Evolutionary conservation across 2,797 vertebrate species (phyloP), one percentile per base, ranked within the genome.

Genomic region (Antennarius maculatus): DNA sequence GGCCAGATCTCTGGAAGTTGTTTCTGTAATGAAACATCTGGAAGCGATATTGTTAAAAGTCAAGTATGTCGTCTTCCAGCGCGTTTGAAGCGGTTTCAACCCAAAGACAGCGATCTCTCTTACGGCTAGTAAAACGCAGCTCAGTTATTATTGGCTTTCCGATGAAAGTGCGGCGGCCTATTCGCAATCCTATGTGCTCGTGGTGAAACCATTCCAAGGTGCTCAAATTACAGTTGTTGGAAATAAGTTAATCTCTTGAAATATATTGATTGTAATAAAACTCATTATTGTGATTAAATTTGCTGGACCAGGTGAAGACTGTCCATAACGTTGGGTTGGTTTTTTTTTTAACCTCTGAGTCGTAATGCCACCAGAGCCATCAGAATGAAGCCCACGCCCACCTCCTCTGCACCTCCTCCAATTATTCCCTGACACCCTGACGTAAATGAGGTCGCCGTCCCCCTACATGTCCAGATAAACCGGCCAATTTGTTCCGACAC

Each of bases 401-500:
- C 85, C 84, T 86, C 79, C 81, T 91, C 81, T 54, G 80, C 88
- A 91, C 84, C 89, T 89, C 89, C 88, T 92, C 80, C 87, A 90
- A 90, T 92, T 92, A 92, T 91, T 92, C 83, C 84, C 85, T 91
- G 86, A 91, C 90, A 91, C 88, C 85, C 79, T 75, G 79, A 88
- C 90, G 86, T 88, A 92, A 93, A 92, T 93, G 91, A 92, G 92
- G 92, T 93, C 87, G 73, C 37, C 37, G 5, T 89, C 86, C 79
- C 84, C 73, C 86, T 89, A 84, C 90, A 89, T 92, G 91, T 89
- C 84, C 88, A 93, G 87, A 92, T 92, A 92, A 75, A 89, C 87
- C 51, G 88, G 86, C 86, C 90, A 92, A 93, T 94, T 94, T 93
- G 90, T 90, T 89, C 79, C 61, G 65, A 94, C 90, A 92, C 89